phyloP scores from a whole-genome alignment of 2,888 invertebrate genomes.

The Caenorhabditis virilis region DNA sequence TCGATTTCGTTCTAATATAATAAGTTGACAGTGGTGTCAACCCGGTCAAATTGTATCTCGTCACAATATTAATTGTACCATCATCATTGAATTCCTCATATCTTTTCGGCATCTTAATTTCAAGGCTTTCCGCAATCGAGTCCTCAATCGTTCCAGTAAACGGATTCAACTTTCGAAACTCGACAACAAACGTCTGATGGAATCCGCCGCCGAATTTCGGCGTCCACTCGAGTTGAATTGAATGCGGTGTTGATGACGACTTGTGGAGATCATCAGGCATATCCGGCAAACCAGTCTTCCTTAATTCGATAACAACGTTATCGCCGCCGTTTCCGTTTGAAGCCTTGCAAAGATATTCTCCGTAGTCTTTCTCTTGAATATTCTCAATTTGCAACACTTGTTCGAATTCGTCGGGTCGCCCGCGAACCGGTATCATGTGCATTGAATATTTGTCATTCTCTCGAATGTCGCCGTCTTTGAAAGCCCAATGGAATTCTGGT shows the following conservation, averaged over 20 bases:
- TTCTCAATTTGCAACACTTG: conserved; percentile 38
- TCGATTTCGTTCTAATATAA: conserved; percentile 46
- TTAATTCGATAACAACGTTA: conserved; percentile 53
- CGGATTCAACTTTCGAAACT: conserved; percentile 44
- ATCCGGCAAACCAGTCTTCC: conserved; percentile 51
- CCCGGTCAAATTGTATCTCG: conserved; percentile 54
- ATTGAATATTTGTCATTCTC: conserved; percentile 45
- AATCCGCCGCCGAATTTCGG: conserved; percentile 66
- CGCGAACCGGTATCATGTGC: conserved; percentile 18
- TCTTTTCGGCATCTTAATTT: conserved; percentile 26
- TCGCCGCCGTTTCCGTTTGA: conserved; percentile 79
- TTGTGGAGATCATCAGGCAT: conserved; percentile 47
- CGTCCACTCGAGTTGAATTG: conserved; percentile 59
- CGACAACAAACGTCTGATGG: conserved; percentile 55
- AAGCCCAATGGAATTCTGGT: conserved; percentile 62
- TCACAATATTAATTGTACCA: conserved; percentile 21
- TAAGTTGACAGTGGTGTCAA: conserved; percentile 56
- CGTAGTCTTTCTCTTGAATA: conserved; percentile 75
- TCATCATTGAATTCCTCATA: conserved; percentile 23
- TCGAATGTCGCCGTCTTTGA: conserved; percentile 38
- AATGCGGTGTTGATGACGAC: conserved; percentile 44
- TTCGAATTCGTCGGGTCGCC: conserved; percentile 58
- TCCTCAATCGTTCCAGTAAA: conserved; percentile 41
- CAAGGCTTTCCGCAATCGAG: conserved; percentile 26
- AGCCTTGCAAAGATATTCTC: conserved; percentile 82